Percentiles rank a stretch among this genome's conserved stretches.
Evolutionary conservation across 1,140 invertebrate species (phyloP).

Genomic region (Campoletis sonorensis): DNA sequence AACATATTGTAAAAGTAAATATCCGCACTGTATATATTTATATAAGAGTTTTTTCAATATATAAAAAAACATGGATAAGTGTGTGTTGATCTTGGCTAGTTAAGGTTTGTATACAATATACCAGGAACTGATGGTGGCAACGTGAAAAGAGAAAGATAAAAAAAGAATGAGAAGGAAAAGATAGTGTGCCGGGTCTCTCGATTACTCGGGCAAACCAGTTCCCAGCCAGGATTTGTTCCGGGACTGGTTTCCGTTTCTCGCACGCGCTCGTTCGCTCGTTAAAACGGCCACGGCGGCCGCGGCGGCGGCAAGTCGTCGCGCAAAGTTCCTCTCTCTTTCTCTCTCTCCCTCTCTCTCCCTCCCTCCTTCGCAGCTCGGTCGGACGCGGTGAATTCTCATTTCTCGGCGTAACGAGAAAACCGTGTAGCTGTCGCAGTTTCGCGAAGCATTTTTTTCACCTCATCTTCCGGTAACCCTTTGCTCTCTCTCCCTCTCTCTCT

Average conservation of each 20-base stretch:
- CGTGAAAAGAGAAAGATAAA: slow-evolving; percentile 28
- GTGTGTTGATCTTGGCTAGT: neutral
- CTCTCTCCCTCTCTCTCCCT: too few species aligned
- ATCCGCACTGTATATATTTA: too few species aligned
- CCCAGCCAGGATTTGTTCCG: slow-evolving; percentile 57
- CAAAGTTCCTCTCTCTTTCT: slow-evolving; percentile 4
- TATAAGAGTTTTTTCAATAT: too few species aligned
- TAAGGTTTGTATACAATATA: slow-evolving; percentile 30
- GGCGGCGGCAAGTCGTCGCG: neutral
- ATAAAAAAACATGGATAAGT: too few species aligned
- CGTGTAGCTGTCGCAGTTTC: slow-evolving; percentile 41
- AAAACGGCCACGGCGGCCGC: slow-evolving; percentile 45
- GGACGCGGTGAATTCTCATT: slow-evolving; percentile 10
- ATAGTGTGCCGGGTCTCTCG: slow-evolving; percentile 29
- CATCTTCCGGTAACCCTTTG: neutral
- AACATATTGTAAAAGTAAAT: too few species aligned
- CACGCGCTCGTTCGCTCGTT: slow-evolving; percentile 54
- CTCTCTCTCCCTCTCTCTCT: too few species aligned
- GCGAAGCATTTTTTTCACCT: neutral
- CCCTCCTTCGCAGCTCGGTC: neutral
- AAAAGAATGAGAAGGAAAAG: slow-evolving; percentile 25
- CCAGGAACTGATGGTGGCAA: slow-evolving; percentile 24
- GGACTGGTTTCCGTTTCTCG: slow-evolving; percentile 65
- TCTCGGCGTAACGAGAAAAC: slow-evolving; percentile 56
- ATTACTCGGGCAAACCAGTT: slow-evolving; percentile 59